Evolutionary conservation across 2,797 vertebrate species (phyloP).

Genomic region (Pogoniulus pusillus): DNA sequence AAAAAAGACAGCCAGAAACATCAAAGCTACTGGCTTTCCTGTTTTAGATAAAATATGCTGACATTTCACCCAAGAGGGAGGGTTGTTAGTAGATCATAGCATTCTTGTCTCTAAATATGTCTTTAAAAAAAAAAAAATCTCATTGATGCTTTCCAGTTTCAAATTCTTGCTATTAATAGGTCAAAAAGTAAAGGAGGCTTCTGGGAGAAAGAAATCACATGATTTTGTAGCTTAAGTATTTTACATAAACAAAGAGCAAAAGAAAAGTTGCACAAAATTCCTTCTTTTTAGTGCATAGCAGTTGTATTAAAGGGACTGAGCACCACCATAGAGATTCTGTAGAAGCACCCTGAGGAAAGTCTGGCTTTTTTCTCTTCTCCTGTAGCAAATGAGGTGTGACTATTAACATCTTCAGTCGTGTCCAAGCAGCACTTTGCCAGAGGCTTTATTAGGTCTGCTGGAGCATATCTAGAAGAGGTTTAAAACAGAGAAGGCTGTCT

Average conservation of each 20-base stretch:
- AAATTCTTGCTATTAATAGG: constrained; percentile 9
- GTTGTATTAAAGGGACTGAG: background rate
- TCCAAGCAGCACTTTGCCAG: background rate
- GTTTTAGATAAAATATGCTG: constrained; percentile 52
- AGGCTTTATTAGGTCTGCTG: background rate
- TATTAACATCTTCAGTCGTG: background rate
- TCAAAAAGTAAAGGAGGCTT: background rate
- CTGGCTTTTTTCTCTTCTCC: background rate
- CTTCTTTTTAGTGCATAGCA: background rate
- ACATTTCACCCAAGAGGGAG: constrained; percentile 33
- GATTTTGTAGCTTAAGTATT: background rate
- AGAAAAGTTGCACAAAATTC: background rate
- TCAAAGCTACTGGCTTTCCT: constrained; percentile 45
- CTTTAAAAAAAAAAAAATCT: background rate
- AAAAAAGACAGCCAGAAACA: constrained; percentile 15
- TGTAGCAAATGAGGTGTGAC: background rate
- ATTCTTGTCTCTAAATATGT: constrained; percentile 31
- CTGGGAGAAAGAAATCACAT: background rate
- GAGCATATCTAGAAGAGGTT: background rate
- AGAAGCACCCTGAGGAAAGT: background rate
- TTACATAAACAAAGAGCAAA: background rate
- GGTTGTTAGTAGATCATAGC: constrained; percentile 25
- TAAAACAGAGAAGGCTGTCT: background rate
- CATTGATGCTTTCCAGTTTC: constrained; percentile 40
- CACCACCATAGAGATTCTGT: background rate